A percentile compares a stretch with the other conserved stretches of the same genome.
phyloP scores from a whole-genome alignment of 2,797 vertebrate genomes.

The Pseudotriccus pelzelni region DNA sequence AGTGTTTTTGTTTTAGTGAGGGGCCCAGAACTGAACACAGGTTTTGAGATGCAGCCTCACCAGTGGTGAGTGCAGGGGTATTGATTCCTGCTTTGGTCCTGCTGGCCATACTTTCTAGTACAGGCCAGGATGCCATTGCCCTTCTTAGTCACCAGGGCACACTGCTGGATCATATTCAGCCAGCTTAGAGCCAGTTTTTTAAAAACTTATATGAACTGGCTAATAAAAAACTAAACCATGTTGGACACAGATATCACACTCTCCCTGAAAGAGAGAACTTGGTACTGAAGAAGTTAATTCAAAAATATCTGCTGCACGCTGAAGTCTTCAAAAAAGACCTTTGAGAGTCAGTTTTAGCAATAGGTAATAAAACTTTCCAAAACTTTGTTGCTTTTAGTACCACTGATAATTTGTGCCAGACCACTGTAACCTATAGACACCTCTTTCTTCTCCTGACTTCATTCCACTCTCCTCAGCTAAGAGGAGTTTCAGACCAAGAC shows the following conservation, averaged over 20 bases:
- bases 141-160: too few species aligned
- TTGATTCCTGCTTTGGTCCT: neutral
- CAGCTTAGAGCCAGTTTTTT: neutral
- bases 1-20: neutral
- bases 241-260: neutral
- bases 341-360: neutral
- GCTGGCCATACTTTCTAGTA: neutral
- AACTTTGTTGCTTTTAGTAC: neutral
- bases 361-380: neutral
- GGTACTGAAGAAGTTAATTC: neutral
- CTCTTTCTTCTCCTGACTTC: neutral
- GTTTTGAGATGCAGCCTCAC: neutral
- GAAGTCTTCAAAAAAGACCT: neutral
- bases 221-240: neutral
- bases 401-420: neutral
- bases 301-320: neutral
- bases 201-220: neutral
- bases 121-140: neutral
- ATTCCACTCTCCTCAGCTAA: neutral
- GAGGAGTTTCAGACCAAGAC: neutral
- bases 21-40: neutral
- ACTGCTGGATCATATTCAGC: neutral
- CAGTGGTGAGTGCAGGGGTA: neutral
- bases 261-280: neutral
- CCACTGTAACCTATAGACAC: neutral